Base-by-base conservation (phyloP, 2,888 invertebrate genomes). In the Spodoptera picta region DNA sequence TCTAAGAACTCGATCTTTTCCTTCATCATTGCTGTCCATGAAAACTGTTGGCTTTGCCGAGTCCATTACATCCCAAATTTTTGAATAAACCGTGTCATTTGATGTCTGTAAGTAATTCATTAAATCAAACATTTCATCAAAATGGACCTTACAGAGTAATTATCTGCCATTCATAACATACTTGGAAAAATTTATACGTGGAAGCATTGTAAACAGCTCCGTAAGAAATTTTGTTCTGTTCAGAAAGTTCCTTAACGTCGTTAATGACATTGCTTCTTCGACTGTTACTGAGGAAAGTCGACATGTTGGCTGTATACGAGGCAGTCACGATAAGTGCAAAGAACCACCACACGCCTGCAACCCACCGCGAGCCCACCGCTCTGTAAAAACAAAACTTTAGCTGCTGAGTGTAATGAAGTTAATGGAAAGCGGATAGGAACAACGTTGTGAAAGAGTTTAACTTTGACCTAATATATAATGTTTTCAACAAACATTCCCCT, bases 261-360 rank as follows among this genome's bases (percentile, higher is more conserved):
- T 96, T 96, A 69, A 99, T 98, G n/a, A 97, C 97, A 14, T 96
- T 96, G 70, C 96, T 97, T 94, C 98, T 96, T 49, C 97, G 95
- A 75, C 96, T 97, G 79, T 97, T 97, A 62, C 98, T 98, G 24
- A 98, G 95, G 86, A 98, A 98, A 12, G 98, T 97, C 9, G 98
- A 98, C 80, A 98, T 98, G 89, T 98, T 98, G 57, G 94, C 94
- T 0, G 93, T 94, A 61, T 94, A 94, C 0, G 98, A 98, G 6
- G 98, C 97, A 27, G 98, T 97, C 95, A 99, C 97, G 87, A 98
- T 98, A 58, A 98, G 94, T 0, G 98, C 98, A 88, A 98, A 98
- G 90, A 98, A 98, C 98, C 98, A 98, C 98, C 98, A 98, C 95
- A 98, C 97, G 6, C 97, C 98, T 0, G 98, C 97, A 0, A 98